These are phyloP conservation scores for Cephus sareptanus DNA, from an alignment of 2,888 invertebrate species.

Conservation along the genomic window DNA sequence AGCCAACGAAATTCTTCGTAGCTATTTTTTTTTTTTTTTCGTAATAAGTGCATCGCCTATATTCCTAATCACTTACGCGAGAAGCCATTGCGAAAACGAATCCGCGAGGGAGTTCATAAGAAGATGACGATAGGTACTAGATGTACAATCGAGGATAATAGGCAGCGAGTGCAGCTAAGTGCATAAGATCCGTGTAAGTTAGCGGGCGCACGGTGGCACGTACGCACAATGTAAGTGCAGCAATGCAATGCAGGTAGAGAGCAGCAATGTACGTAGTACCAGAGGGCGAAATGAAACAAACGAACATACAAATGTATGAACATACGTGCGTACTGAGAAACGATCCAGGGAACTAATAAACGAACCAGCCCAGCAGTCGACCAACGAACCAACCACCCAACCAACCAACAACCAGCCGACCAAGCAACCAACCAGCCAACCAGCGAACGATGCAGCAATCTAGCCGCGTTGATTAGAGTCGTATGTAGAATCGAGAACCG, in stretches of 20 bases:
- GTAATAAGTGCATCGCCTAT: neutral
- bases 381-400: conserved; percentile 1
- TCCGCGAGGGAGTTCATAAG: neutral
- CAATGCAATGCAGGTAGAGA: neutral
- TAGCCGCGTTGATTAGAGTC: conserved; percentile 66
- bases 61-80: neutral
- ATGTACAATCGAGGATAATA: conserved; percentile 54
- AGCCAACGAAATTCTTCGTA: neutral
- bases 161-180: conserved; percentile 47
- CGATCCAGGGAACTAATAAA: neutral
- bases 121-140: neutral
- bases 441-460: conserved; percentile 62
- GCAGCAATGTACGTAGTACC: conserved; percentile 27
- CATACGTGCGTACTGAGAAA: neutral
- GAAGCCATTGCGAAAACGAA: neutral
- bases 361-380: neutral
- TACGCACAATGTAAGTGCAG: neutral
- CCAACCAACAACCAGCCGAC: conserved; percentile 26
- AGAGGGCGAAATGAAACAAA: conserved; percentile 35
- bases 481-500: conserved; percentile 67
- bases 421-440: conserved; percentile 23
- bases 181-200: conserved; percentile 30
- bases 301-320: conserved; percentile 1
- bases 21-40: neutral
- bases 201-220: neutral